Percentiles rank a stretch among this genome's conserved stretches.
Conservation (phyloP, 1,140 invertebrate species). For the Aphis gossypii region DNA sequence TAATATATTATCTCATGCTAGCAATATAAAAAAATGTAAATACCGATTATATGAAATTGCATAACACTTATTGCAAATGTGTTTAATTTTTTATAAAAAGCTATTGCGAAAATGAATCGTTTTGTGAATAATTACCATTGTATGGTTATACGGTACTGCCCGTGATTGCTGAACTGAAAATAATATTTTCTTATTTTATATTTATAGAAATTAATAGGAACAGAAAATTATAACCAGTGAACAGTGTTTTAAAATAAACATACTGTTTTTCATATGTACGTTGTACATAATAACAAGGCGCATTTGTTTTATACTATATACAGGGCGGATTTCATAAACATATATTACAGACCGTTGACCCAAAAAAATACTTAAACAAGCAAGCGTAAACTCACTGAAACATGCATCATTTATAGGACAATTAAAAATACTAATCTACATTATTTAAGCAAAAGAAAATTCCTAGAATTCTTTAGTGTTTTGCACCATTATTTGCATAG, state of each 20-base stretch:
- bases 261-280: not conserved
- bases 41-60: not conserved
- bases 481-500: not conserved
- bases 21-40: not conserved
- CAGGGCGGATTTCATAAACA: not conserved
- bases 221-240: not conserved
- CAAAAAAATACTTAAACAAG: not conserved
- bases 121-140: not conserved
- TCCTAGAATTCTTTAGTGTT: not conserved
- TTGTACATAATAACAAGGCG: not conserved
- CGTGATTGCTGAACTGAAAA: not conserved
- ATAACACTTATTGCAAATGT: not conserved
- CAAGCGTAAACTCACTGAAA: not conserved
- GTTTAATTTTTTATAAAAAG: not conserved
- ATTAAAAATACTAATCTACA: constrained; percentile 20
- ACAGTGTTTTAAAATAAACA: not conserved
- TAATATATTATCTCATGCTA: not conserved
- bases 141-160: not conserved
- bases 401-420: not conserved
- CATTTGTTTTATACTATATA: not conserved
- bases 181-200: not conserved
- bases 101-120: not conserved
- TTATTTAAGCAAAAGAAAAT: not conserved
- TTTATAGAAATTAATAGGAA: not conserved
- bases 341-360: not conserved